Conservation (phyloP, 2,888 invertebrate genomes). For the Platerodrilus igneus region DNA sequence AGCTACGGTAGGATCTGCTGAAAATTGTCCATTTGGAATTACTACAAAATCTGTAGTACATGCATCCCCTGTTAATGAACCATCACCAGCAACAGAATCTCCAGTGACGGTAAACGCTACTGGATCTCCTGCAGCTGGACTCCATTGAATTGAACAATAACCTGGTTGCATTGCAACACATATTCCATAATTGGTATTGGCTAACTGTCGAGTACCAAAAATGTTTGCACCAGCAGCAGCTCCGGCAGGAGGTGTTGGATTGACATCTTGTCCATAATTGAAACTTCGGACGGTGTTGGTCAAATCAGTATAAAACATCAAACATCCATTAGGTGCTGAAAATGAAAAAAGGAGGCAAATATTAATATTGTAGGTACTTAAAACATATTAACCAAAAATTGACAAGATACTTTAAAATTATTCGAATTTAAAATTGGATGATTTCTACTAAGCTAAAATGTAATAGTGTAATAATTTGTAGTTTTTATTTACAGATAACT, state of each 20-base stretch:
- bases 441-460: conserved; percentile 1
- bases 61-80: conserved; percentile 51
- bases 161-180: conserved; percentile 71
- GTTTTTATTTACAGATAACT: too few relatives aligned
- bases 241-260: conserved; percentile 24
- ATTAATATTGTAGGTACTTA: too few relatives aligned
- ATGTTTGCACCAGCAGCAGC: conserved; percentile 9
- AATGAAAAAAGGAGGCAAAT: conserved; percentile 19
- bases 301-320: conserved; percentile 65
- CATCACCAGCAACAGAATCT: conserved; percentile 61
- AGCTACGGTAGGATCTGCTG: conserved; percentile 46
- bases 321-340: conserved; percentile 72
- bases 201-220: conserved; percentile 66
- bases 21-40: conserved; percentile 60
- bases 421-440: not conserved
- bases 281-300: conserved; percentile 67
- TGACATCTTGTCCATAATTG: conserved; percentile 63
- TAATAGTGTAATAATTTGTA: too few relatives aligned
- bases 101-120: conserved; percentile 68
- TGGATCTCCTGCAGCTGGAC: conserved; percentile 46
- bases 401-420: too few relatives aligned
- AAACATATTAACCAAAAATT: not conserved
- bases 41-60: conserved; percentile 72
- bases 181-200: conserved; percentile 69
- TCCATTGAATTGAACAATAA: conserved; percentile 69